phyloP scores from a whole-genome alignment of 2,888 invertebrate genomes.

The Rhabditoides inermis region DNA sequence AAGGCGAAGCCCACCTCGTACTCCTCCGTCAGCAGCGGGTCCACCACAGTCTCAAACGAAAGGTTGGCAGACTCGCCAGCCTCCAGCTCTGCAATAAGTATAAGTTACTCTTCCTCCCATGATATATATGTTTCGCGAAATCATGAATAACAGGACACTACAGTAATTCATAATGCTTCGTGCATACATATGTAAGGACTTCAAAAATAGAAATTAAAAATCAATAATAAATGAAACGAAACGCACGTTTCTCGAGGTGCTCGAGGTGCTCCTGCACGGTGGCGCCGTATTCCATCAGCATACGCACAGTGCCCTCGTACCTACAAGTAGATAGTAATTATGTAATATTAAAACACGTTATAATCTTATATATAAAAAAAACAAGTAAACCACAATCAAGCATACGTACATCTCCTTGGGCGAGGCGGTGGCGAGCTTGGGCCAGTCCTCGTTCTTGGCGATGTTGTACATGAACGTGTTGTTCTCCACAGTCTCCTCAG shows the following conservation, averaged over 20 bases:
- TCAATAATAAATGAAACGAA: background rate
- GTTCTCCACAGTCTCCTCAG: conserved; percentile 49
- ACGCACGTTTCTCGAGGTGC: conserved; percentile 32
- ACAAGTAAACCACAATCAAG: too few relatives aligned
- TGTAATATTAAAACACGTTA: too few relatives aligned
- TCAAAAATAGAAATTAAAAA: conserved; percentile 4
- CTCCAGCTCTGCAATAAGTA: too few relatives aligned
- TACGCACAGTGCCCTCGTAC: conserved; percentile 48
- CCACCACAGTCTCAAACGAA: conserved; percentile 44
- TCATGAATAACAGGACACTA: too few relatives aligned
- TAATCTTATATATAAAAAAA: too few relatives aligned
- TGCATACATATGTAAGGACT: background rate
- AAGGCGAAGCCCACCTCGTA: conserved; percentile 47
- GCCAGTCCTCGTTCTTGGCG: conserved; percentile 48
- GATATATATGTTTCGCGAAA: too few relatives aligned
- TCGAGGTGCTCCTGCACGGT: conserved; percentile 46
- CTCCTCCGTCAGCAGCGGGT: conserved; percentile 43
- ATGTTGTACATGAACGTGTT: conserved; percentile 46
- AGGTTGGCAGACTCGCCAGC: too few relatives aligned
- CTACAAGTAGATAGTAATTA: too few relatives aligned
- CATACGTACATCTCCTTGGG: conserved; percentile 27
- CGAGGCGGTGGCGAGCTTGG: conserved; percentile 36
- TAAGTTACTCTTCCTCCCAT: too few relatives aligned
- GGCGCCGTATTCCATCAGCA: conserved; percentile 50
- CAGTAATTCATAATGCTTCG: background rate